Evolutionary conservation across 1,140 invertebrate genomes (phyloP), one percentile per base, ranked within the genome.

Genomic region (Eriocheir sinensis): DNA sequence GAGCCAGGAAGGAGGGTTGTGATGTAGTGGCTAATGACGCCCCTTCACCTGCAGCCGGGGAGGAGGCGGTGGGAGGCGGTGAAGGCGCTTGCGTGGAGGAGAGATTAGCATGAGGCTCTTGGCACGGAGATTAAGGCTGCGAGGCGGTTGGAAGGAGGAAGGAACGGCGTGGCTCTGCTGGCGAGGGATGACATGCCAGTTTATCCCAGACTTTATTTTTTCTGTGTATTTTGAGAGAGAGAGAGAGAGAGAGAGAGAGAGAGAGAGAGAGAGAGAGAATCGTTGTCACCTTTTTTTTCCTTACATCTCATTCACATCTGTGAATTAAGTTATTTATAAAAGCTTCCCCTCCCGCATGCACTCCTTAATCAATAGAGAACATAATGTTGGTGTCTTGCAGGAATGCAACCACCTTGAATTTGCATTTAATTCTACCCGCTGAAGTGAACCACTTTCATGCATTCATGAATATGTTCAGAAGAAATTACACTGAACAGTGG

Each of bases 11-110:
- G 27, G 60, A 72, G n/a, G 27, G 60, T 72, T 21, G 60, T n/a
- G 60, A 72, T 72, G 60, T 72, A 72, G 60, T 21, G 21, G 60
- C 60, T 72, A 72, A 72, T 72, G 60, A 72, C 60, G 60, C 60
- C 60, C 60, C 60, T 72, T 72, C 60, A 72, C 60, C 60, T 21
- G 60, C 27, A 72, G 60, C 60, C 27, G 21, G 8, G 60, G 60
- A 72, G 6, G 60, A 72, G 60, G 60, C 60, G 60, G 60, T 21
- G 27, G 60, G 48, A 53, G 48, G 60, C 60, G 27, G 27, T 72
- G 60, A 72, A 72, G 60, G 27, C 60, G 60, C 27, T 72, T 72
- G 27, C 27, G 60, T 21, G 27, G 60, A 72, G 60, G n/a, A n/a
- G 60, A n/a, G 60, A 72, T 72, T 72, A 72, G 60, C 27, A n/a